Percentiles rank a stretch among this genome's conserved stretches.
These are phyloP conservation scores for Onchidella celtica DNA, from an alignment of 2,888 invertebrate species.

Conservation along the genomic window DNA sequence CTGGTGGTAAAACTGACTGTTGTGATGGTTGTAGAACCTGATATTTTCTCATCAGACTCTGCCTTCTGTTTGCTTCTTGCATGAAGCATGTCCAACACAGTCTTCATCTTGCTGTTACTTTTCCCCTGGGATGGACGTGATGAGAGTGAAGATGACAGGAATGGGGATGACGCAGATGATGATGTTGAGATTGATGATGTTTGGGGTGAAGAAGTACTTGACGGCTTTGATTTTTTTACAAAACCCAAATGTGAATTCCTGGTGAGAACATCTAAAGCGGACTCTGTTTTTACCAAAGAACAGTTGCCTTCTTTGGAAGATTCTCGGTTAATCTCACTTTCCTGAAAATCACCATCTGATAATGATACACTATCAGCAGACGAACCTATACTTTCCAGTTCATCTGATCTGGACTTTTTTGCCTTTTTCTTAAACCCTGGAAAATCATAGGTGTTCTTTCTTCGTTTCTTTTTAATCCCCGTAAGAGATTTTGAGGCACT, in stretches of 20 bases:
- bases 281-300: conserved; percentile 33
- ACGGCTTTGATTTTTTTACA: conserved; percentile 20
- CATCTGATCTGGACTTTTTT: conserved; percentile 41
- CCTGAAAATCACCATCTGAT: conserved; percentile 36
- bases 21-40: neutral
- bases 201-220: neutral
- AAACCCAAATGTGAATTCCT: conserved; percentile 58
- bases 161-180: neutral
- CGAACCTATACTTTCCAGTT: conserved; percentile 20
- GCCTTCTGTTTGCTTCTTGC: conserved; percentile 43
- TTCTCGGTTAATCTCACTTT: neutral
- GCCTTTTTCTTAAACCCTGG: conserved; percentile 53
- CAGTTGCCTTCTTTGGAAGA: neutral
- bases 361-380: conserved; percentile 43
- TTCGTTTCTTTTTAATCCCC: conserved; percentile 46
- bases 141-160: neutral
- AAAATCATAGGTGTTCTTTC: conserved; percentile 54
- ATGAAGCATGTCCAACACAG: conserved; percentile 49
- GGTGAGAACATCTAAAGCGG: conserved; percentile 58
- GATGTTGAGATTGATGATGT: conserved; percentile 1
- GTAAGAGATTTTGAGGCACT: conserved; percentile 17
- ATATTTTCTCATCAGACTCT: conserved; percentile 30
- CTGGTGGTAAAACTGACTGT: conserved; percentile 5
- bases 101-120: conserved; percentile 37
- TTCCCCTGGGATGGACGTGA: neutral